Evolutionary conservation across 2,888 invertebrate species (phyloP), one percentile per base, ranked within the genome.

Genomic region (Branchellion lobata): DNA sequence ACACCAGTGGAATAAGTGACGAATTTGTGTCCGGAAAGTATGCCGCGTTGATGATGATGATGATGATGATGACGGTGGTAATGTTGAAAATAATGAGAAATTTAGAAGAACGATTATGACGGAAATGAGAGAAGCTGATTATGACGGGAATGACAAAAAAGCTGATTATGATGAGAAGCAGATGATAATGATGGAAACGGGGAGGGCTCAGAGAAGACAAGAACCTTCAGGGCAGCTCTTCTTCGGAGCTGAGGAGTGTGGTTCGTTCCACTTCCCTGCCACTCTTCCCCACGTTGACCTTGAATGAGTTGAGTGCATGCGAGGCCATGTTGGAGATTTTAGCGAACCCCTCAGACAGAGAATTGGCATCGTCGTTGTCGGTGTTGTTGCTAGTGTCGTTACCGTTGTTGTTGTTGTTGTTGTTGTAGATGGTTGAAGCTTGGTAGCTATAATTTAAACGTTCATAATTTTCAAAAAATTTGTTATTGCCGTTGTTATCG

Each of bases 241-340:
- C 96, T 87, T 96, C 96, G 83, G 95, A 95, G 89, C 94, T 95
- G 84, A 96, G 91, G 83, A 96, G 91, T 90, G 95, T 95, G 57
- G 96, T 95, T 90, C 96, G 96, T 79, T 80, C 73, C 21, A 47
- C 27, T 5, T 73, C 31, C 57, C 34, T 72, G 1, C 27, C 24
- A 27, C 18, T 31, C 51, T 71, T 27, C 36, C 34, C 27, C 1
- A 21, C 51, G 1, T 40, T n/a, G 11, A 27, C 33, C 53, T 29
- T 53, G 18, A 29, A 27, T 27, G n/a, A 29, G 18, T n/a, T 40
- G 61, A 34, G 40, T 2, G 65, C 40, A 24, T 24, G 57, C 40
- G 47, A 31, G 68, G 68, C 65, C 27, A 27, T 29, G 24, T 29
- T 57, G 51, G 73, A 29, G 40, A 24, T 24, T 34, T 24, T 36